A percentile compares a stretch with the other conserved stretches of the same genome.
phyloP scores from a whole-genome alignment of 1,140 invertebrate species.

The Drosophila novamexicana region DNA sequence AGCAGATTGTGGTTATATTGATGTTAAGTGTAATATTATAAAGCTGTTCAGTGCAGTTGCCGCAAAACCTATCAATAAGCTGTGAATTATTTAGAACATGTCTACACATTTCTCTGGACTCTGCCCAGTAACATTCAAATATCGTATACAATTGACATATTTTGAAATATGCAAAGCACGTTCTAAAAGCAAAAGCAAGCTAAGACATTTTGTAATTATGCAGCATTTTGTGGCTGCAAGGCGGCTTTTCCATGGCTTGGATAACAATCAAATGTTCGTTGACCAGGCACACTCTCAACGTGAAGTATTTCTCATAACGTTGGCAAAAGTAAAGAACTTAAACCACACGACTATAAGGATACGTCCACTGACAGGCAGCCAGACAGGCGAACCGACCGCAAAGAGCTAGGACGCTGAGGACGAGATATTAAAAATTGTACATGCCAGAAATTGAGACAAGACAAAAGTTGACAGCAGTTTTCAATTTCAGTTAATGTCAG shows the following conservation, averaged over 20 bases:
- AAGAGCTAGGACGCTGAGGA: conserved; percentile 20
- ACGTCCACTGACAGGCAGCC: conserved; percentile 32
- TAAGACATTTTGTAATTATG: conserved; percentile 39
- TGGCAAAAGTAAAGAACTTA: conserved; percentile 35
- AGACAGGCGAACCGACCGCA: conserved; percentile 3
- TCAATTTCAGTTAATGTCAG: conserved; percentile 79
- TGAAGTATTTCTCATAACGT: conserved; percentile 41
- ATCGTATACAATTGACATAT: conserved; percentile 23
- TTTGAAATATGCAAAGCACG: conserved; percentile 26
- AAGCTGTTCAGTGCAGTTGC: conserved; percentile 15
- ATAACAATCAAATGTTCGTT: conserved; percentile 46
- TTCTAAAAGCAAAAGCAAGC: neutral
- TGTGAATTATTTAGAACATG: conserved; percentile 28
- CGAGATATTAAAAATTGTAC: conserved; percentile 76
- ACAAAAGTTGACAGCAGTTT: conserved; percentile 64
- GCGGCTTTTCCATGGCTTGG: conserved; percentile 1
- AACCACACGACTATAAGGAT: conserved; percentile 65
- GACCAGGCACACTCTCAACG: conserved; percentile 7
- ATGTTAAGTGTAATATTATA: neutral
- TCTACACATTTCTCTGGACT: conserved; percentile 4
- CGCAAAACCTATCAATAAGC: conserved; percentile 30
- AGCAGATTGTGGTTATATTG: conserved; percentile 15
- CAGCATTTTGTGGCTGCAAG: conserved; percentile 37
- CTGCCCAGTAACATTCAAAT: conserved; percentile 2
- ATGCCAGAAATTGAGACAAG: conserved; percentile 75